Conservation (phyloP, 2,113 vertebrate genomes). For the Ursus arctos region DNA sequence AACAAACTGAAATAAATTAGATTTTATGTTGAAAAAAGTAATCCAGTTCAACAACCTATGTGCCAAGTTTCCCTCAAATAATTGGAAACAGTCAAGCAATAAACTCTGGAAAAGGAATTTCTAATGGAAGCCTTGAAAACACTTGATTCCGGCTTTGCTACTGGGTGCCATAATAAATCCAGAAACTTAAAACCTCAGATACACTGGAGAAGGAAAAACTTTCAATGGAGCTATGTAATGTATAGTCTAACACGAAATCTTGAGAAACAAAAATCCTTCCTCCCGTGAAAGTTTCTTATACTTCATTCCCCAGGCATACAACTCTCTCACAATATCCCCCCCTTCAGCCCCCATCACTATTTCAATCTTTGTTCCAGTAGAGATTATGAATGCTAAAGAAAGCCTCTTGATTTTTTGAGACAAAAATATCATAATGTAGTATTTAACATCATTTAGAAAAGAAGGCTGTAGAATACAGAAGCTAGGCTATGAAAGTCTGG, state of each 20-base stretch:
- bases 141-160: constrained; percentile 71
- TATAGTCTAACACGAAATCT: constrained; percentile 56
- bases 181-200: constrained; percentile 76
- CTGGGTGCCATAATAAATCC: constrained; percentile 73
- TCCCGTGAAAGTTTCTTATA: constrained; percentile 51
- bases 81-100: constrained; percentile 81
- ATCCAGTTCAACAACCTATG: constrained; percentile 74
- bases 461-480: not conserved
- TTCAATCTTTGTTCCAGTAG: constrained; percentile 25
- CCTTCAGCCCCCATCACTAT: not conserved
- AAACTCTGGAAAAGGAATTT: constrained; percentile 75
- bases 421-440: not conserved
- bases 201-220: constrained; percentile 51
- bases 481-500: not conserved
- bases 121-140: constrained; percentile 76
- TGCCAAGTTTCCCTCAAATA: constrained; percentile 78
- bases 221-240: constrained; percentile 59
- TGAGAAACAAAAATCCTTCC: constrained; percentile 45
- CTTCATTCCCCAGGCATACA: not conserved
- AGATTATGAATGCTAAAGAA: constrained; percentile 26
- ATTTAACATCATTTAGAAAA: not conserved
- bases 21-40: constrained; percentile 79
- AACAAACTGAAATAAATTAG: constrained; percentile 79
- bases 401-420: not conserved
- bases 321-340: not conserved